Evolutionary conservation across 2,888 invertebrate genomes (phyloP), one percentile per base, ranked within the genome.

Genomic region (Smittia sp.): DNA sequence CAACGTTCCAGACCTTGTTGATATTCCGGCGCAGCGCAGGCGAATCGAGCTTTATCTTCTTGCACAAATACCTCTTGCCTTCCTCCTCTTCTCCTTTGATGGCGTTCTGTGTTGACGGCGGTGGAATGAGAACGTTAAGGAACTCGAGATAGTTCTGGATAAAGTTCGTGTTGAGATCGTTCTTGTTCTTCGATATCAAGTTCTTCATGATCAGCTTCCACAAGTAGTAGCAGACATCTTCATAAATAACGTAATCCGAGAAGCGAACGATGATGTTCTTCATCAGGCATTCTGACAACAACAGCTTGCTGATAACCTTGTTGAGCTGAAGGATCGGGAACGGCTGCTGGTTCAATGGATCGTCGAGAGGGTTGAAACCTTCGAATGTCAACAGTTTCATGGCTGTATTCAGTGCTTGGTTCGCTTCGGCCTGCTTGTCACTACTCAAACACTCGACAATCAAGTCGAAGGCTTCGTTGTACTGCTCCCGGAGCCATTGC

Each of bases 381-480:
- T 94, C 93, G 74, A 85, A 85, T 58, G 87, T 85, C 77, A 94
- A 82, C 74, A 93, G 81, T 78, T 90, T 90, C 86, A 93, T 88
- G 67, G 89, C 85, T 0, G 90, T 89, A 1, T 89, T 86, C 1
- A 94, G 82, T 0, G 91, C 90, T 81, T 88, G 87, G 4, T 85
- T 81, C 67, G 85, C 84, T 11, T 88, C 85, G 70, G 79, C 80
- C 2, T 81, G 80, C 75, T 85, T 84, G 3, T 85, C 85, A 22
- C 83, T 81, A 27, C 84, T 83, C 74, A 91, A 83, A 74, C 89
- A 86, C 24, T 84, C 81, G 46, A 91, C 78, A 22, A 89, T 82
- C 70, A 86, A 85, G 0, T 82, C 80, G 79, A 88, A 86, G 0
- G 88, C 84, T 76, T 89, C 86, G 75, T 89, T 88, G 78, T 92